These are phyloP conservation scores for Strigamia crassipes DNA, from an alignment of 2,888 invertebrate genomes.

Conservation along the genomic window DNA sequence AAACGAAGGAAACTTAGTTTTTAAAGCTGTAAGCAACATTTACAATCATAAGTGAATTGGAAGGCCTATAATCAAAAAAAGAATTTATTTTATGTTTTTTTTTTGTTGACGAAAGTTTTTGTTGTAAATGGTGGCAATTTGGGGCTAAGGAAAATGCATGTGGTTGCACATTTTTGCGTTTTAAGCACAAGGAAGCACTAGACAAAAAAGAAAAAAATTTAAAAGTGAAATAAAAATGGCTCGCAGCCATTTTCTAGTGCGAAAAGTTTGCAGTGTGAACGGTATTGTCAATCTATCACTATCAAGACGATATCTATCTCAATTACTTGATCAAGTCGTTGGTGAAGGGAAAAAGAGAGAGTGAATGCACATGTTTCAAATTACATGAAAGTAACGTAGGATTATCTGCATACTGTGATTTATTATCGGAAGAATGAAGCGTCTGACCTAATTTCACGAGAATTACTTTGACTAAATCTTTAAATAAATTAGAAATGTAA, in stretches of 20 bases:
- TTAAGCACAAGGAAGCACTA: not conserved
- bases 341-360: not conserved
- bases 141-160: not conserved
- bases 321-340: not conserved
- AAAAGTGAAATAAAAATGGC: not conserved
- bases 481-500: not conserved
- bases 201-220: not conserved
- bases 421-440: not conserved
- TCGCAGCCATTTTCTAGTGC: not conserved
- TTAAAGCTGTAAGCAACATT: not conserved
- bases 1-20: not conserved
- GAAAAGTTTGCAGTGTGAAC: not conserved
- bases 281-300: conserved; percentile 2
- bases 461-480: not conserved
- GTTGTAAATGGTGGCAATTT: not conserved
- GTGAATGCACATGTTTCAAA: conserved; percentile 3
- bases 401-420: not conserved
- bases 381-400: not conserved
- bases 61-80: not conserved
- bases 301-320: conserved; percentile 1
- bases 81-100: not conserved
- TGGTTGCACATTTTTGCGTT: not conserved
- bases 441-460: not conserved
- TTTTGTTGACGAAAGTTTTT: not conserved
- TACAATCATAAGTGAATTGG: not conserved